Evolutionary conservation across 1,140 invertebrate genomes (phyloP), one percentile per base, ranked within the genome.

Genomic region (Drosophila pandora): DNA sequence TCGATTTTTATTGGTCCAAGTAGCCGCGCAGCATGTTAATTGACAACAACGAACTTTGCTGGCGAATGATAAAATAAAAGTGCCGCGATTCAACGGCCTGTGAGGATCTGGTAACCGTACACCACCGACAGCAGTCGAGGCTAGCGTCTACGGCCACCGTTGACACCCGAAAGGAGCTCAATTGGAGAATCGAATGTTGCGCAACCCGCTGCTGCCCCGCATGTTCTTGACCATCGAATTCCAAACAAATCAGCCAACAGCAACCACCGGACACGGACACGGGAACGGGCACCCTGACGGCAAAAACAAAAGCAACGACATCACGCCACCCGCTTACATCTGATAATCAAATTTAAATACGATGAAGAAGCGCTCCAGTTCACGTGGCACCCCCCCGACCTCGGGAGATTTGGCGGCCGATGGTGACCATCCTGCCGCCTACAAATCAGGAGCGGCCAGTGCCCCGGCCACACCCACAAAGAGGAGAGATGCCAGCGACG

Each of bases 361-460:
- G 25, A 90, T 90, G 87, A 90, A 90, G 50, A 90, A 87, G 56
- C 87, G 87, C 41, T 83, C 87, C 32, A 87, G 41, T 54, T 87
- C 87, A 78, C 82, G 79, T 69, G 88, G 87, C 74, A 77, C 2
- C 43, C 43, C 21, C 25, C 78, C 78, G 17, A 50, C 65, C 9
- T 13, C 52, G 13, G 61, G 53, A 49, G 68, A 72, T 49, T 13
- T 21, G 57, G 45, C 45, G 69, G 55, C 45, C n/a, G 71, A 57
- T 2, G 71, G 69, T 13, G 76, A 79, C 37, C 69, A 62, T 50
- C 34, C 68, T 23, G 70, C 60, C 28, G 70, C 60, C 17, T 71
- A 71, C 53, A 90, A 90, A 57, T 76, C 82, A 0, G 85, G 90
- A 8, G 90, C 82, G n/a, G 67, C 81, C 17, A 87, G 89, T 80